Evolutionary conservation across 2,797 vertebrate genomes (phyloP), one percentile per base, ranked within the genome.

Genomic region (Melanotaenia trifasciata): DNA sequence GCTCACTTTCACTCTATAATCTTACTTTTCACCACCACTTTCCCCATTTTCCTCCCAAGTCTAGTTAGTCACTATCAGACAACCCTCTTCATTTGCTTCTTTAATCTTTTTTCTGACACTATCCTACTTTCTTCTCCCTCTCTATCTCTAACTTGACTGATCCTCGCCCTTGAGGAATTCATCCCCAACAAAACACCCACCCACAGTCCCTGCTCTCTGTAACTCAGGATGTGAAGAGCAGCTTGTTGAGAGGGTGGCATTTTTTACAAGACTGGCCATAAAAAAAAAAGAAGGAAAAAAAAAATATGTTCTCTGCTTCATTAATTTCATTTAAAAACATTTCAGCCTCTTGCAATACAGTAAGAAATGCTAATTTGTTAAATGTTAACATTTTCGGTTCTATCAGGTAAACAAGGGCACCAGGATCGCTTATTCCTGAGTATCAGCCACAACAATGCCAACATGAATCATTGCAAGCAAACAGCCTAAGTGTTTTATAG

Each of bases 81-180:
- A 24, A 43, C 5, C 33, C 36, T 61, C 43, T 74, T 73, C 36
- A 64, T 54, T 79, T 61, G 33, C 58, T 38, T 58, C 59, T 83
- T 79, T 81, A 51, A 76, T 67, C 56, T 71, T 64, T 61, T 36
- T 40, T 40, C 62, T 58, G 66, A 54, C 45, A 51, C 28, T 20
- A 20, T 56, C 40, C 43, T 12, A 33, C 61, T 62, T 10, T 59
- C 64, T 51, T 40, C 45, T 14, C 36, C 40, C 63, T 10, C 12
- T 59, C 54, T 58, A n/a, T 32, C 13, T 63, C 85, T 74, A 0
- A 12, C 43, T 58, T 58, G 58, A 87, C 70, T 85, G 67, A 85
- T 89, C 76, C 67, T 87, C 79, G 81, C 67, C 79, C 61, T 81
- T 0, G 38, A 80, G 38, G 70, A 81, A 64, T 53, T 35, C 28